These are phyloP conservation scores for Tiliacea aurago DNA, from an alignment of 2,888 invertebrate species.

Conservation along the genomic window DNA sequence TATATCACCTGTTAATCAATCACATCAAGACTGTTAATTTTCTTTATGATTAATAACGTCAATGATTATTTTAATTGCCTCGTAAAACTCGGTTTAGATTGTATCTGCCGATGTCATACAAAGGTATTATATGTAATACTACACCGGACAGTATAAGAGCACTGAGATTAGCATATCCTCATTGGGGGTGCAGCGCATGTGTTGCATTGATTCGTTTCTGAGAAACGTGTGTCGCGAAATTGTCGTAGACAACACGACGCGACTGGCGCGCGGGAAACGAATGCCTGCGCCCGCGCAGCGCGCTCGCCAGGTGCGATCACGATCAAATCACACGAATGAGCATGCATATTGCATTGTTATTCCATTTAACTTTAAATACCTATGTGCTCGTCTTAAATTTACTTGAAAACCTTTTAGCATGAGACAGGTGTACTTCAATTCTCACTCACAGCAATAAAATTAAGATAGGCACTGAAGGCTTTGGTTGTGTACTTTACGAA, in stretches of 20 bases:
- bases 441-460: neutral
- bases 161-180: slow-evolving; percentile 82
- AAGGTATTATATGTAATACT: slow-evolving; percentile 72
- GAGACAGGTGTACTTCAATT: neutral
- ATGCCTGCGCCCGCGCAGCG: slow-evolving; percentile 55
- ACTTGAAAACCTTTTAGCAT: slow-evolving; percentile 16
- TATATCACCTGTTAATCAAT: slow-evolving; percentile 55
- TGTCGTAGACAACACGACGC: slow-evolving; percentile 78
- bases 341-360: slow-evolving; percentile 61
- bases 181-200: slow-evolving; percentile 77
- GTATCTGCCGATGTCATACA: slow-evolving; percentile 31
- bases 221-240: slow-evolving; percentile 78
- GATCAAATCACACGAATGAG: slow-evolving; percentile 69
- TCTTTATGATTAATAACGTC: slow-evolving; percentile 44
- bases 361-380: slow-evolving; percentile 62
- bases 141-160: slow-evolving; percentile 80
- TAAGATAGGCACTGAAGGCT: neutral
- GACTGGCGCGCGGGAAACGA: slow-evolving; percentile 59
- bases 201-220: slow-evolving; percentile 79
- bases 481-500: neutral
- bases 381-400: slow-evolving; percentile 32
- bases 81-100: slow-evolving; percentile 26
- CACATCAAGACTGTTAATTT: slow-evolving; percentile 49
- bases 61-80: slow-evolving; percentile 42
- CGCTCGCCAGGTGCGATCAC: slow-evolving; percentile 80